Base-by-base conservation (phyloP, 2,797 vertebrate genomes). In the Brachyalestes nurse region DNA sequence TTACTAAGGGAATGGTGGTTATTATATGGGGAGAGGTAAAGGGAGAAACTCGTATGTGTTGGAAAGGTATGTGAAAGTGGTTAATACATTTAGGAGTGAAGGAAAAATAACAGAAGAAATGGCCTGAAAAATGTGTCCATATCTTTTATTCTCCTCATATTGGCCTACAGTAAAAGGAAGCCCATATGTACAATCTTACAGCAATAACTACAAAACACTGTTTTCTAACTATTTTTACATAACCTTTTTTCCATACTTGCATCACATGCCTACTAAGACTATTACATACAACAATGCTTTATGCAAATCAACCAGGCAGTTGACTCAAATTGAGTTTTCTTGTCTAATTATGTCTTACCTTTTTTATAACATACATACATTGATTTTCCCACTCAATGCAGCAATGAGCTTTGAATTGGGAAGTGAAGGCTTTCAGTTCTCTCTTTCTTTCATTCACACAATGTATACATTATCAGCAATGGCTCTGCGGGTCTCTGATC, bases 201-300 rank as follows among this genome's bases (percentile, higher is more conserved):
- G 78, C 78, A 80, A 83, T 80, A 77, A 77, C 61, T 38, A 58
- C 65, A 79, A 40, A 67, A 19, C 64, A 75, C 51, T 72, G 65
- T 80, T 80, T 83, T 75, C 66, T 76, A 51, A 64, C 2, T 40
- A 66, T 12, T 79, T 79, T 72, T 76, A 76, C 71, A 83, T 10
- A 42, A 40, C 40, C 8, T 40, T 17, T 40, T 12, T 80, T 77
- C 57, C 38, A 73, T 12, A 9, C 28, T 12, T 73, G 4, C 78
- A 51, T 28, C 28, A 19, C 60, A 72, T 79, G 28, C 45, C 57
- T 75, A 57, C 65, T 8, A 62, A 65, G 55, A 40, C 78, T 45
- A n/a, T 19, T 73, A 45, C 17, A 9, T 14, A 61, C 23, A 62
- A 67, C 14, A 28, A 12, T 70, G 45, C 49, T 57, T 58, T 51